Conservation (phyloP, 1,140 invertebrate species). For the Eumaeus atala region DNA sequence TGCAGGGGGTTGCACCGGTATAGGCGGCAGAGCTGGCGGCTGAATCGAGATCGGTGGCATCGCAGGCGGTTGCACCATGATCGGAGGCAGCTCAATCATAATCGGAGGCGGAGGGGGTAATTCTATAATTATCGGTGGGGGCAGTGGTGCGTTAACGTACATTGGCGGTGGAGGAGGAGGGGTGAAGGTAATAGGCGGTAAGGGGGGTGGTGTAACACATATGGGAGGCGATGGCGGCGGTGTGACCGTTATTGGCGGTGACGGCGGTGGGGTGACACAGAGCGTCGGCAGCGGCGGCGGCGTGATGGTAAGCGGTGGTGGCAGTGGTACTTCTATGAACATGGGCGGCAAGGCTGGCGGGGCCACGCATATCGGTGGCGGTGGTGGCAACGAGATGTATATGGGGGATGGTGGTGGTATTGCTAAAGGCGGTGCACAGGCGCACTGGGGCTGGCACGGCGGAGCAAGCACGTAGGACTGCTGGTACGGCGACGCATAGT, state of each 20-base stretch:
- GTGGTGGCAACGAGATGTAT: slow-evolving; percentile 32
- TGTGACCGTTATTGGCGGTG: slow-evolving; percentile 38
- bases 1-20: slow-evolving; percentile 47
- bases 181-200: slow-evolving; percentile 45
- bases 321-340: slow-evolving; percentile 38
- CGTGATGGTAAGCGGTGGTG: slow-evolving; percentile 40
- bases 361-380: slow-evolving; percentile 38
- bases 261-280: slow-evolving; percentile 39
- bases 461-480: slow-evolving; percentile 22
- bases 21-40: slow-evolving; percentile 43
- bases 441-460: slow-evolving; percentile 23
- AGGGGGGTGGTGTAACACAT: slow-evolving; percentile 43
- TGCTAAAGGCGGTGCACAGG: slow-evolving; percentile 31
- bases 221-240: slow-evolving; percentile 44
- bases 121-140: slow-evolving; percentile 41
- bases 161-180: slow-evolving; percentile 44
- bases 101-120: slow-evolving; percentile 48
- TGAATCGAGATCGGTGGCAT: slow-evolving; percentile 48
- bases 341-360: slow-evolving; percentile 47
- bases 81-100: slow-evolving; percentile 50
- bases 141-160: slow-evolving; percentile 43
- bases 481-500: slow-evolving; percentile 42
- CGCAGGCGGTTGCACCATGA: slow-evolving; percentile 46
- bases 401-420: slow-evolving; percentile 33
- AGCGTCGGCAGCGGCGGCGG: slow-evolving; percentile 45